Percentiles rank a stretch among this genome's conserved stretches.
Conservation (phyloP, 2,888 invertebrate species). For the Lepidocyrtoides sp. region DNA sequence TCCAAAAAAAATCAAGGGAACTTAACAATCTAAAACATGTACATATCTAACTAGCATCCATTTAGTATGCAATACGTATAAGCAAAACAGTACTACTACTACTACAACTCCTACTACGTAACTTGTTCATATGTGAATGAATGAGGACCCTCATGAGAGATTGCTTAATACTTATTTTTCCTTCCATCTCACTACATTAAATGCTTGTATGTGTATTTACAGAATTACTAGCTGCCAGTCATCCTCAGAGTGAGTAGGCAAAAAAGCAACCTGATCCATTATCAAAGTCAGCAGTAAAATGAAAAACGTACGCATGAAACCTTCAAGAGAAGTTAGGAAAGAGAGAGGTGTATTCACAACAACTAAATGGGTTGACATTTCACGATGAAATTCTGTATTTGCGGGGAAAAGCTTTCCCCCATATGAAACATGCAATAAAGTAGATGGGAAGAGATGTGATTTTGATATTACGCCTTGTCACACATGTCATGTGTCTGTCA, state of each 20-base stretch:
- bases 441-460: conserved; percentile 67
- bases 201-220: conserved; percentile 45
- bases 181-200: conserved; percentile 40
- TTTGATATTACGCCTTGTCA: conserved; percentile 75
- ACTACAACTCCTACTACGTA: not conserved
- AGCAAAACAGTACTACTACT: not conserved
- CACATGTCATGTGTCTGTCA: conserved; percentile 77
- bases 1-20: not conserved
- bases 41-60: not conserved
- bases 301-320: not conserved
- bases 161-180: conserved; percentile 30
- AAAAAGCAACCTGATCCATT: conserved; percentile 64
- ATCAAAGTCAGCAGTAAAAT: conserved; percentile 36
- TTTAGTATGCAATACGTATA: not conserved
- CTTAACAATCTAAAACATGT: too few species aligned
- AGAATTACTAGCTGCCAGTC: conserved; percentile 64
- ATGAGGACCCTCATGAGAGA: conserved; percentile 53
- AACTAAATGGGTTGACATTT: conserved; percentile 12
- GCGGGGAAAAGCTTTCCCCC: not conserved
- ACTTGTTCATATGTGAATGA: not conserved
- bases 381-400: conserved; percentile 21
- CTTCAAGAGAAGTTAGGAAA: not conserved
- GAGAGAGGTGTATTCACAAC: not conserved
- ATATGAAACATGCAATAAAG: not conserved
- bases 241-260: conserved; percentile 50